Base-by-base conservation (phyloP, 2,888 invertebrate species). In the Ischnus inquisitorius region DNA sequence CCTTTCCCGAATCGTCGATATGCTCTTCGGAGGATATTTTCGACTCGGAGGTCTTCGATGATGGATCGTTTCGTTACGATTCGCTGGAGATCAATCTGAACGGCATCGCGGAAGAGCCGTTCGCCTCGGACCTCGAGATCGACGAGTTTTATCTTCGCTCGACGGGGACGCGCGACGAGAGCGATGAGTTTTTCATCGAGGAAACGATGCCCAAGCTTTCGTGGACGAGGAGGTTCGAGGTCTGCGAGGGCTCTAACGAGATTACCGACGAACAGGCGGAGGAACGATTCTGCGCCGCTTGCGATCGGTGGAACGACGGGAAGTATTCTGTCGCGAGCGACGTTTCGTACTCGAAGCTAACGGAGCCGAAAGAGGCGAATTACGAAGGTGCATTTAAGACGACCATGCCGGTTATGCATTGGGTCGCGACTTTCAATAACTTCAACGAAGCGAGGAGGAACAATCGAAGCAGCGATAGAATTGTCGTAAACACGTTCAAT, bases 181-280 rank as follows among this genome's bases (percentile, higher is more conserved):
- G 51, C 8, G 78, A 76, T 10, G 34, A 8, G 43, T 68, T 67
- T 6, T 68, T 67, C 3, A 28, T 12, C 41, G 65, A 75, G 16
- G 79, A 76, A 46, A 62, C 54, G n/a, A 46, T n/a, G 16, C 68
- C 83, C 5, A 77, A 82, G 16, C 57, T 67, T 12, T 46, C 62
- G 10, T 83, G 71, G 85, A 60, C 16, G 39, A 65, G 72, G 51
- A 75, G 74, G 14, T 82, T 81, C 43, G 77, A 85, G n/a, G 51
- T 78, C 34, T 83, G 74, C n/a, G 71, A 81, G 19, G 67, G 68
- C 12, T 4, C 46, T 22, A 10, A 68, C 1, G 74, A 82, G 3
- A 39, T 57, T 22, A 16, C 14, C 16, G n/a, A 41, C 4, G 25
- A 34, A 0, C 72, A 68, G 43, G 48, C 75, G 1, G 69, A 78